A percentile compares a stretch with the other conserved stretches of the same genome.
These are phyloP conservation scores for Bufotes viridis DNA, from an alignment of 2,797 vertebrate genomes.

Conservation along the genomic window DNA sequence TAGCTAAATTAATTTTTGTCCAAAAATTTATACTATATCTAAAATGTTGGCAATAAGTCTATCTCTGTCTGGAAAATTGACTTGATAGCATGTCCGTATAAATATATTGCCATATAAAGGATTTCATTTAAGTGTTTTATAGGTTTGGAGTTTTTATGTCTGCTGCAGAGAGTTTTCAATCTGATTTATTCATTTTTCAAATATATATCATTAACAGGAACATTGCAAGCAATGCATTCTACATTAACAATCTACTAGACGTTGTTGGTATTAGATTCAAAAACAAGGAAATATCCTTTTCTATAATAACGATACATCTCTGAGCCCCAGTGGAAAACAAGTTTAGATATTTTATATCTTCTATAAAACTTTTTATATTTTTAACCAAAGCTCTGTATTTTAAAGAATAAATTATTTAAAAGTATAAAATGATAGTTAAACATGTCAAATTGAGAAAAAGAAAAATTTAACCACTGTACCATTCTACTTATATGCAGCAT, in stretches of 20 bases:
- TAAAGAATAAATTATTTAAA: background rate
- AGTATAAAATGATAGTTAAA: background rate
- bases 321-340: background rate
- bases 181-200: conserved; percentile 46
- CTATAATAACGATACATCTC: conserved; percentile 15
- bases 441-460: background rate
- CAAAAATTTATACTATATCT: background rate
- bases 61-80: background rate
- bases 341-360: conserved; percentile 4
- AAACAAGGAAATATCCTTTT: conserved; percentile 18
- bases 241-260: conserved; percentile 32
- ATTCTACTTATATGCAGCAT: background rate
- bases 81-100: conserved; percentile 25
- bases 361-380: conserved; percentile 9
- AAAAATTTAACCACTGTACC: background rate
- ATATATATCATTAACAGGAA: conserved; percentile 38
- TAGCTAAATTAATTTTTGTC: background rate
- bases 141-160: conserved; percentile 25
- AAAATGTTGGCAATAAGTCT: background rate
- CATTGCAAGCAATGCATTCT: conserved; percentile 36
- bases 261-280: conserved; percentile 13
- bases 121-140: conserved; percentile 44
- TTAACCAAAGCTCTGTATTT: background rate
- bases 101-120: conserved; percentile 30
- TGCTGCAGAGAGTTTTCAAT: background rate